phyloP scores from a whole-genome alignment of 2,113 vertebrate genomes.

The Cyanoramphus novaezelandiae region DNA sequence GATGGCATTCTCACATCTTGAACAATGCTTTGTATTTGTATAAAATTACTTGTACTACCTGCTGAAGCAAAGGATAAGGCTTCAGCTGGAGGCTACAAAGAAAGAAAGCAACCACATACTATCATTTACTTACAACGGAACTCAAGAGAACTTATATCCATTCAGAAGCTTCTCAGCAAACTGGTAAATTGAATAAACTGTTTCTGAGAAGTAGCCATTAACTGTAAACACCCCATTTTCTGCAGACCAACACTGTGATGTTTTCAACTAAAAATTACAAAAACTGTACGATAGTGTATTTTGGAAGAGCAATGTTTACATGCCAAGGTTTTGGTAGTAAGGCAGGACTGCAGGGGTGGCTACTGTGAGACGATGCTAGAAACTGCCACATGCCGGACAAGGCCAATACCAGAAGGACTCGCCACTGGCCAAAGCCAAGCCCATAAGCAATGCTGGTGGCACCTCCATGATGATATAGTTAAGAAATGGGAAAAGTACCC shows the following conservation, averaged over 20 bases:
- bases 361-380: neutral
- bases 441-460: neutral
- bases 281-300: neutral
- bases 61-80: neutral
- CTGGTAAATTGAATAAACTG: neutral
- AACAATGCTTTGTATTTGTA: neutral
- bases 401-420: accelerated
- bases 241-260: neutral
- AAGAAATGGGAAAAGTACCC: neutral
- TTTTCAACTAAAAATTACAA: neutral
- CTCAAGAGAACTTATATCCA: neutral
- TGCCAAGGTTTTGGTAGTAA: neutral
- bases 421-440: neutral
- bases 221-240: neutral
- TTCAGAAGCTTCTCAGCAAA: neutral
- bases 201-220: neutral
- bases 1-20: neutral
- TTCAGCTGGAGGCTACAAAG: neutral
- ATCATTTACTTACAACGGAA: neutral
- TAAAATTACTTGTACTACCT: neutral
- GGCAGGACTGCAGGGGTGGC: neutral
- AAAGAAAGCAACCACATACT: neutral
- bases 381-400: accelerated
- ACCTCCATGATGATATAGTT: neutral
- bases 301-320: accelerated